Evolutionary conservation across 2,797 vertebrate species (phyloP), one percentile per base, ranked within the genome.

Genomic region (Kryptopterus vitreolus): DNA sequence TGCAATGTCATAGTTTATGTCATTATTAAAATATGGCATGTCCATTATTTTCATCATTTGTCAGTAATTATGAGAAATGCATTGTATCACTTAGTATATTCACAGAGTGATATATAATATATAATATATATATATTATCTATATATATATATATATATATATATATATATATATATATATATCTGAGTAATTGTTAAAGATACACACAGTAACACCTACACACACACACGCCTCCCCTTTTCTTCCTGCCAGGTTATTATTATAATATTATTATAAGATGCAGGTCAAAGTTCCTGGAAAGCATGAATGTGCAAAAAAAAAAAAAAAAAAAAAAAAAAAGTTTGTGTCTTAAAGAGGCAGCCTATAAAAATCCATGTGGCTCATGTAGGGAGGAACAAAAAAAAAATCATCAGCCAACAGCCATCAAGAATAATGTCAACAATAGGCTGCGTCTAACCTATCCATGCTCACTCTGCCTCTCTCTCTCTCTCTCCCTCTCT

Each of bases 321-420:
- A 73, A 55, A n/a, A n/a, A n/a, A n/a, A n/a, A 52, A 82, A 38
- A 53, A 77, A 87, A 88, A 63, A 82, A 86, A 88, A 81, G 72
- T 75, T 85, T 87, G 69, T 61, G 73, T 81, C 82, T 88, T 88
- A 88, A 88, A 85, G 85, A 86, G 84, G 81, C 78, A 86, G 82
- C 83, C 84, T 82, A 84, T 81, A 83, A 80, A 82, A 85, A 83
- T 84, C 87, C 81, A 83, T 83, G 76, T 80, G 82, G 65, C 79
- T 75, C 83, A 59, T 80, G 77, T 73, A 72, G 77, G 48, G 69
- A 76, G 79, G 72, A 80, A 84, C 78, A 81, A 79, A 85, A 83
- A 78, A n/a, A 80, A 82, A 65, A 82, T 81, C 61, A 75, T 72
- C 86, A 85, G 80, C 83, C 83, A 84, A 80, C 83, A 81, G 82